Base-by-base conservation (phyloP, 1,140 invertebrate species). In the Zaprionus gabonicus region DNA sequence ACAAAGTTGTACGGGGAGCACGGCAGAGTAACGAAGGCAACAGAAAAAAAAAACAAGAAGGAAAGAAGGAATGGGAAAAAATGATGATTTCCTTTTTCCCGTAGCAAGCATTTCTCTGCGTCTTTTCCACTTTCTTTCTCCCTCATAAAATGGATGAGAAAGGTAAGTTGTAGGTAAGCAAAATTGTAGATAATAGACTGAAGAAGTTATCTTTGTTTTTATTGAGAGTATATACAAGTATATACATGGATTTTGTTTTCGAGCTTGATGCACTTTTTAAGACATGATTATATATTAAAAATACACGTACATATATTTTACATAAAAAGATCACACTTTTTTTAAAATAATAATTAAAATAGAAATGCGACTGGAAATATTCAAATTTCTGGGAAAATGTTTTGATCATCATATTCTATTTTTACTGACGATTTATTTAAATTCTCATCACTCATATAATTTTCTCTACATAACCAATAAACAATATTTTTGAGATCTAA, bases 31-130 rank as follows among this genome's bases (percentile, higher is more conserved):
- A 81, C 78, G 74, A 87, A 81, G 80, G 65, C 56, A 62, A 73
- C 28, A 60, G 25, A 55, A 62, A 60, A 25, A 69, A 56, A 56
- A 34, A 69, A 56, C 49, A 34, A 53, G 23, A 56, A 12, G 31
- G 15, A 17, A 13, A 41, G 10, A 69, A 27, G 36, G 23, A 78
- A 78, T 17, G 41, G 41, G 7, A 72, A 75, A 84, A 90, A 87
- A 88, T 90, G 88, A 81, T 84, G 81, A 90, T 88, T 88, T 88
- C 66, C 84, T 81, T 84, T 87, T 88, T 83, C 53, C 41, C 77
- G 12, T 57, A 72, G 82, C 76, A 76, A 74, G 57, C 71, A 80
- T 80, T 86, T 82, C 27, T 36, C 58, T 41, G 44, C 34, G 23
- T 9, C 58, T 38, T 25, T 44, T 41, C 15, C 34, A 13, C 67